These are phyloP conservation scores for Epistrophe grossulariae DNA, from an alignment of 2,888 invertebrate genomes.

Conservation along the genomic window DNA sequence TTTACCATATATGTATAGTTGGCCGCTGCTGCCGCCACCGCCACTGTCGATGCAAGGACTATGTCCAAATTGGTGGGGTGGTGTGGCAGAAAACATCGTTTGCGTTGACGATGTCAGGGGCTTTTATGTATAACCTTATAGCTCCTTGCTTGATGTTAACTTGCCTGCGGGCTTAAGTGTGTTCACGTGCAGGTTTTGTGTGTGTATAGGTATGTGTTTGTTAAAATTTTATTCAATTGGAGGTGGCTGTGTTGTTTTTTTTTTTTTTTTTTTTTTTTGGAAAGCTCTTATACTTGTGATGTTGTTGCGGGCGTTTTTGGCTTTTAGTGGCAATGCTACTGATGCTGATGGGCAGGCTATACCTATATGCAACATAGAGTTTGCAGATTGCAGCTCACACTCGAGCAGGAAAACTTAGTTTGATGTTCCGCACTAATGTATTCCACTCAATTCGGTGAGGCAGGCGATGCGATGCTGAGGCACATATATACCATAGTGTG, in stretches of 20 bases:
- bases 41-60: slow-evolving; percentile 35
- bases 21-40: background rate
- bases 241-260: slow-evolving; percentile 52
- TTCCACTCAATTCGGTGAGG: slow-evolving; percentile 65
- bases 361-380: slow-evolving; percentile 40
- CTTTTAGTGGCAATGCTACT: slow-evolving; percentile 64
- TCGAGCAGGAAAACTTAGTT: slow-evolving; percentile 56
- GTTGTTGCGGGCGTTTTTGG: slow-evolving; percentile 67
- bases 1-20: slow-evolving; percentile 6
- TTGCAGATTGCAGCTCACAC: slow-evolving; percentile 52
- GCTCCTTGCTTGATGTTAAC: slow-evolving; percentile 63
- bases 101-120: slow-evolving; percentile 62
- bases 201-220: slow-evolving; percentile 46
- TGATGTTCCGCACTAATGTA: slow-evolving; percentile 73
- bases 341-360: slow-evolving; percentile 71
- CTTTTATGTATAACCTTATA: slow-evolving; percentile 60
- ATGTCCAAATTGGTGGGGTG: slow-evolving; percentile 39
- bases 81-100: slow-evolving; percentile 49
- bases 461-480: slow-evolving; percentile 36
- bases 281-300: slow-evolving; percentile 18
- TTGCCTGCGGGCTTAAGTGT: slow-evolving; percentile 64
- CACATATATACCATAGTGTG: slow-evolving; percentile 2
- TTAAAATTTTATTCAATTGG: slow-evolving; percentile 73
- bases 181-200: slow-evolving; percentile 37
- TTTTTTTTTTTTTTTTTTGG: slow-evolving; percentile 39